Evolutionary conservation across 1,140 invertebrate genomes (phyloP).

Genomic region (Microplitis demolitor): DNA sequence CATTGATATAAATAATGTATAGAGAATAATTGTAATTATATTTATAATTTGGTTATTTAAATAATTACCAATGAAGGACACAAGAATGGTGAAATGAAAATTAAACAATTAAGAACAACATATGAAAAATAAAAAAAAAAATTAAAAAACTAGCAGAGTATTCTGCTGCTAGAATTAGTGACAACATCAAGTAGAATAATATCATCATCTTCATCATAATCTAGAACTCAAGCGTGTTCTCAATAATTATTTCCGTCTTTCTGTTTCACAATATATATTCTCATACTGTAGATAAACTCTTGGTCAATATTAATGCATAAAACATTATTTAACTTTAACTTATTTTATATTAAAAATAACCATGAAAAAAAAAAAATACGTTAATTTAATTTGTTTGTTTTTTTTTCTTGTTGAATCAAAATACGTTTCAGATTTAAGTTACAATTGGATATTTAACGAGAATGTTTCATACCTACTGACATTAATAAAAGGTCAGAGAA

Average conservation of each 20-base stretch:
- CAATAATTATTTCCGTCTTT: slow-evolving; percentile 46
- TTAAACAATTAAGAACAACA: neutral
- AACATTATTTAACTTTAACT: neutral
- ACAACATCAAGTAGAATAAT: slow-evolving; percentile 37
- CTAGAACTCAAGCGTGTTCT: slow-evolving; percentile 19
- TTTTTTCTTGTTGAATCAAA: no score
- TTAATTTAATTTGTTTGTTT: neutral
- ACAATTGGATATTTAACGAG: neutral
- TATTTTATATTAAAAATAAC: neutral
- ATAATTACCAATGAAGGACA: neutral
- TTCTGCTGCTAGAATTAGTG: slow-evolving; percentile 24
- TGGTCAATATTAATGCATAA: neutral
- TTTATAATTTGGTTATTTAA: neutral
- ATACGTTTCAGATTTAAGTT: neutral
- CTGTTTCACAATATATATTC: slow-evolving; percentile 31
- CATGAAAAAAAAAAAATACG: neutral
- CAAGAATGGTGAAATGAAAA: no score
- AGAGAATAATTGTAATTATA: neutral
- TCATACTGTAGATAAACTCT: neutral
- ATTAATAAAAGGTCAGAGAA: slow-evolving; percentile 36
- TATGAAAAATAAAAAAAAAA: neutral
- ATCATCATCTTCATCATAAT: neutral
- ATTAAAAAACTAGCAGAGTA: neutral
- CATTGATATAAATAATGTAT: neutral
- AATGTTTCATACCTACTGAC: slow-evolving; percentile 19